Evolutionary conservation across 2,888 invertebrate species (phyloP).

Genomic region (Drosophila mimetica): DNA sequence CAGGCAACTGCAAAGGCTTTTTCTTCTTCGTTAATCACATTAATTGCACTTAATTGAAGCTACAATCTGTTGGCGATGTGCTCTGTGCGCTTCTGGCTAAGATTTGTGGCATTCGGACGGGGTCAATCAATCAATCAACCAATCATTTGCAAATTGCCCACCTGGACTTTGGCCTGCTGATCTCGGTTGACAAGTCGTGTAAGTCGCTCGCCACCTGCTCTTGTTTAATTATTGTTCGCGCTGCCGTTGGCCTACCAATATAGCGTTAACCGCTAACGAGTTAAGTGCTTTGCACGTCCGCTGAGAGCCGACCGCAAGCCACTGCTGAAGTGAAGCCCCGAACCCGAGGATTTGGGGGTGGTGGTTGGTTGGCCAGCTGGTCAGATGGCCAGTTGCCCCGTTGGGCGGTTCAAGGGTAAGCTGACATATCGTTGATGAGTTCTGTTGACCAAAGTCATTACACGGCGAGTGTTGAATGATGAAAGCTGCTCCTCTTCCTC

Average conservation of each 20-base stretch:
- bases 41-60: constrained; percentile 66
- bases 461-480: constrained; percentile 53
- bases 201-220: constrained; percentile 41
- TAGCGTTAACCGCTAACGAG: constrained; percentile 76
- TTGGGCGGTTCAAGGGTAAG: constrained; percentile 14
- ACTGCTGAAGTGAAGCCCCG: constrained; percentile 17
- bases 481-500: constrained; percentile 19
- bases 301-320: constrained; percentile 63
- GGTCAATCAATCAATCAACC: constrained; percentile 61
- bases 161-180: constrained; percentile 33
- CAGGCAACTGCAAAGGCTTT: constrained; percentile 21
- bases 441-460: constrained; percentile 77
- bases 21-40: constrained; percentile 59
- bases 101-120: constrained; percentile 53
- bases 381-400: background rate
- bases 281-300: constrained; percentile 74
- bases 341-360: background rate
- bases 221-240: constrained; percentile 74
- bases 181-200: constrained; percentile 66
- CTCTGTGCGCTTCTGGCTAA: constrained; percentile 17
- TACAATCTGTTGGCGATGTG: constrained; percentile 37
- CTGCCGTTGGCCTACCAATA: constrained; percentile 69
- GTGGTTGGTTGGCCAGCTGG: no score
- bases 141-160: constrained; percentile 63
- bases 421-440: constrained; percentile 72